Conservation (phyloP, 2,888 invertebrate species). For the Elmis aenea region DNA sequence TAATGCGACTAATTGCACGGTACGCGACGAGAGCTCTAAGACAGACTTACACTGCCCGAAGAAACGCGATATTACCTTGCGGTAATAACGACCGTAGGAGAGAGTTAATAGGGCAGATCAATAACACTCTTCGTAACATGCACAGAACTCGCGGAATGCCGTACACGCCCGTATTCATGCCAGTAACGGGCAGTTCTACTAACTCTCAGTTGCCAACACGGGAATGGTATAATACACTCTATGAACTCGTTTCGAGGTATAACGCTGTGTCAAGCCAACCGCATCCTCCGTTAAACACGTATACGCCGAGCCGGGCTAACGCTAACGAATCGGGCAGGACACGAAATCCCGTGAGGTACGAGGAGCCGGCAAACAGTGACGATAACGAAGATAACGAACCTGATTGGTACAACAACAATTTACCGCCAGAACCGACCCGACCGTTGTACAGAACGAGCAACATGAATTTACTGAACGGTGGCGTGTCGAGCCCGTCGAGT, state of each 20-base stretch:
- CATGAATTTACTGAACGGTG: conserved; percentile 24
- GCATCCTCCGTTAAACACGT: conserved; percentile 2
- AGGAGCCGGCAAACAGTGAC: conserved; percentile 5
- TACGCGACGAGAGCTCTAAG: conserved; percentile 37
- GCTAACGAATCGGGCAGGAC: not conserved
- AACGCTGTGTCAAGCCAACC: conserved; percentile 8
- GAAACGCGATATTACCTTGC: conserved; percentile 38
- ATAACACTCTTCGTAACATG: conserved; percentile 26
- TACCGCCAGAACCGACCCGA: conserved; percentile 10
- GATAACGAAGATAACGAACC: conserved; percentile 24
- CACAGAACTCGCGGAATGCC: conserved; percentile 20
- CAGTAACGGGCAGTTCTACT: not conserved
- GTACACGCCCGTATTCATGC: not conserved
- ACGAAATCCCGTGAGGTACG: not conserved
- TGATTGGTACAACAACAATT: conserved; percentile 17
- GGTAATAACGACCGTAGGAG: conserved; percentile 29
- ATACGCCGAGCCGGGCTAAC: not conserved
- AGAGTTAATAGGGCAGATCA: conserved; percentile 26
- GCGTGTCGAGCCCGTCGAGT: conserved; percentile 12
- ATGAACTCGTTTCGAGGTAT: conserved; percentile 24
- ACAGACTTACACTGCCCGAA: conserved; percentile 37
- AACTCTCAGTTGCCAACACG: conserved; percentile 18
- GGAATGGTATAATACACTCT: conserved; percentile 27
- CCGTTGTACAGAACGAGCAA: conserved; percentile 24
- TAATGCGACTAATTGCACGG: conserved; percentile 38